Evolutionary conservation across 2,888 invertebrate genomes (phyloP), one percentile per base, ranked within the genome.

Genomic region (Agrotis segetum): DNA sequence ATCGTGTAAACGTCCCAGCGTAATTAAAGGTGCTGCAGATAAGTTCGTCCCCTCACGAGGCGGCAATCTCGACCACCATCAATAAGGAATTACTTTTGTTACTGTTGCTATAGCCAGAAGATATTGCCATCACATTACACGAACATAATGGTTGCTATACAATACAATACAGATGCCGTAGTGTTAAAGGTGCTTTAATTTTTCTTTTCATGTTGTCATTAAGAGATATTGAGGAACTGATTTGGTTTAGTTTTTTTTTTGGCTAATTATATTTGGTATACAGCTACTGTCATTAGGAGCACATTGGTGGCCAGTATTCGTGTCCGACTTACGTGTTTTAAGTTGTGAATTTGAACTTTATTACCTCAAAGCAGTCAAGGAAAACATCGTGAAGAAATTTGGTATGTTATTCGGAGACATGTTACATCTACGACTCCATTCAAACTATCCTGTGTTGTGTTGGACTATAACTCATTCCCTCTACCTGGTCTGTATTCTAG

Each of bases 71-170:
- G 79, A 85, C 84, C 89, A 88, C 88, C 92, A 95, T 95, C 94
- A 94, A 94, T 94, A 93, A 92, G 88, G 88, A 94, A 95, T 95
- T 95, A 93, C 92, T 93, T 94, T 93, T 93, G 94, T 93, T 93
- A 88, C 90, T 88, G 93, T 93, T 93, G 88, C 90, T 88, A 79
- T 88, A 84, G 84, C 88, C 85, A 85, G 85, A 85, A 77, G 19
- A n/a, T 74, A 60, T 67, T 53, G 59, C 77, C 82, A 77, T 72
- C 29, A 66, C 77, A 82, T 77, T 80, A 80, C 63, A 71, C 71
- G 47, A 21, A 83, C 80, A 56, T 52, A 71, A 73, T 77, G 66
- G 40, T 74, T 59, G 50, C 66, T 64, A 67, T 62, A 83, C 81
- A 87, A 79, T 83, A 69, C 67, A 74, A 79, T 83, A 69, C 68